phyloP scores from a whole-genome alignment of 2,888 invertebrate species.

The Melanostoma scalare region DNA sequence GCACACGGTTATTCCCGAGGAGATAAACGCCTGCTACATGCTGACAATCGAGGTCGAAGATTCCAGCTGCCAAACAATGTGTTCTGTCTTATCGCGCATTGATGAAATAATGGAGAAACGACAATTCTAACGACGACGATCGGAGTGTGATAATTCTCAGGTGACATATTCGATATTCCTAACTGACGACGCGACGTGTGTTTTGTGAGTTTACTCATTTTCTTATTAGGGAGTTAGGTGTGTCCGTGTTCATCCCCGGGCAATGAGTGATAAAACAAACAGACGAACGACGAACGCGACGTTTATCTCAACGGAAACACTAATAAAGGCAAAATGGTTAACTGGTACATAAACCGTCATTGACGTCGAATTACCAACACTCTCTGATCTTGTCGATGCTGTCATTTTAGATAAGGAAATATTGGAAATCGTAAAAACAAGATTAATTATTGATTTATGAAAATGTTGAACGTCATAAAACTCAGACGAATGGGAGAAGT shows the following conservation, averaged over 20 bases:
- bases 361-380: slow-evolving; percentile 38
- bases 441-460: slow-evolving; percentile 29
- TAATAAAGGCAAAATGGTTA: slow-evolving; percentile 57
- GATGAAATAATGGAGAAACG: slow-evolving; percentile 28
- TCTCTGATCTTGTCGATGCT: slow-evolving; percentile 67
- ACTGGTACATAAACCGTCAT: slow-evolving; percentile 4
- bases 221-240: slow-evolving; percentile 35
- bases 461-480: neutral
- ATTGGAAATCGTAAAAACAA: slow-evolving; percentile 41
- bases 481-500: too few relatives aligned
- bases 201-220: slow-evolving; percentile 6
- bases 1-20: slow-evolving; percentile 30
- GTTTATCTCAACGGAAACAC: slow-evolving; percentile 68
- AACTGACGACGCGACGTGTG: slow-evolving; percentile 3
- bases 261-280: slow-evolving; percentile 63
- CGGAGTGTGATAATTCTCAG: slow-evolving; percentile 65
- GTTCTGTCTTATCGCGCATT: slow-evolving; percentile 48
- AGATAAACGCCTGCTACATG: slow-evolving; percentile 64
- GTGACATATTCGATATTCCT: slow-evolving; percentile 44
- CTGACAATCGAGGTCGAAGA: slow-evolving; percentile 29
- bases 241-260: slow-evolving; percentile 55
- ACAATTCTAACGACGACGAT: slow-evolving; percentile 47
- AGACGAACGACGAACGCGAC: slow-evolving; percentile 29
- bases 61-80: slow-evolving; percentile 61
- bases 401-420: slow-evolving; percentile 59